phyloP scores from a whole-genome alignment of 2,888 invertebrate genomes.

The Taphrorychus bicolor region DNA sequence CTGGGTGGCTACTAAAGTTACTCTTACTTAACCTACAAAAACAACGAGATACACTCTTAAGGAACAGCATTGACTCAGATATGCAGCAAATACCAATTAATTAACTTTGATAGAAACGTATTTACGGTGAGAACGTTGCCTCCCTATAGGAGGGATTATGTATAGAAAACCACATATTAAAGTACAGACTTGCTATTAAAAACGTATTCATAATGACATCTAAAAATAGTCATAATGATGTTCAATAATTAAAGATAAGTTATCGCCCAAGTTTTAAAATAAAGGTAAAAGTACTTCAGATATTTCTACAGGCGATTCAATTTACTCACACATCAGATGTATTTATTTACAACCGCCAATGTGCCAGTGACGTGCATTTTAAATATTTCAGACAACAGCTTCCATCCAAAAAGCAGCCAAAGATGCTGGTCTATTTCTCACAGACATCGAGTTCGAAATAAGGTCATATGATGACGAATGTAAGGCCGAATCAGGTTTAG shows the following conservation, averaged over 20 bases:
- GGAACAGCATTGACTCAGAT: no score
- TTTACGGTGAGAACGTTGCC: no score
- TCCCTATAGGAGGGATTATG: no score
- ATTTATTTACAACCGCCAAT: no score
- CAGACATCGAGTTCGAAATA: constrained; percentile 62
- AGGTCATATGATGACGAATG: constrained; percentile 75
- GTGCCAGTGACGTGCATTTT: background rate
- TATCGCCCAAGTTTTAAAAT: constrained; percentile 32
- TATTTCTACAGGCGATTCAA: constrained; percentile 11
- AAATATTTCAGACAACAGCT: constrained; percentile 14
- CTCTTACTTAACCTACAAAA: no score
- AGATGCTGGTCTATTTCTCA: no score
- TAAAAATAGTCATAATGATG: constrained; percentile 31
- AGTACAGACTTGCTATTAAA: background rate
- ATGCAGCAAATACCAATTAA: no score
- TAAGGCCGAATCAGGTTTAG: constrained; percentile 75
- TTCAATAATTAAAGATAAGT: constrained; percentile 26
- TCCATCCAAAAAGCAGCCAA: constrained; percentile 13
- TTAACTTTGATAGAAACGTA: no score
- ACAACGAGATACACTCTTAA: no score
- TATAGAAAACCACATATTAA: background rate
- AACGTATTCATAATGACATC: constrained; percentile 16
- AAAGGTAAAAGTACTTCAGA: constrained; percentile 31
- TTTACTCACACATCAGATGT: background rate
- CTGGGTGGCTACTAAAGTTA: no score